Evolutionary conservation across 1,140 invertebrate genomes (phyloP).

Genomic region (Meloidogyne floridensis): DNA sequence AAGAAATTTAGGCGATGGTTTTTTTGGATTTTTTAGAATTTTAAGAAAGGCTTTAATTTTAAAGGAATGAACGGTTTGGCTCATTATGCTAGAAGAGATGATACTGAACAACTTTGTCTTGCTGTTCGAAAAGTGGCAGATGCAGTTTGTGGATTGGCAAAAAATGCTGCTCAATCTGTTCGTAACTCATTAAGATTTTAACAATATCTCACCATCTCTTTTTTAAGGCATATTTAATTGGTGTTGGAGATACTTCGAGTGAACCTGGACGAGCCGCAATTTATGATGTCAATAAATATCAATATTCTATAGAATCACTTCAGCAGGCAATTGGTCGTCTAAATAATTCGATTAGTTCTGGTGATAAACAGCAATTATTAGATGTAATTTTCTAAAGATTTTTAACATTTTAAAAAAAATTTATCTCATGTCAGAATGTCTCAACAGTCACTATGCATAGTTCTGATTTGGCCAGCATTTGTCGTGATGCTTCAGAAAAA

Average conservation of each 20-base stretch:
- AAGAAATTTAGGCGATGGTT: slow-evolving; percentile 76
- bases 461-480: slow-evolving; percentile 89
- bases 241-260: slow-evolving; percentile 84
- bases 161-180: slow-evolving; percentile 85
- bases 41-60: background rate
- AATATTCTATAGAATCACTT: slow-evolving; percentile 84
- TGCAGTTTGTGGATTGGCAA: slow-evolving; percentile 87
- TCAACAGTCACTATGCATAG: slow-evolving; percentile 95
- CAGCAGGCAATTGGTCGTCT: slow-evolving; percentile 76
- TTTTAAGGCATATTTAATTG: slow-evolving; percentile 87
- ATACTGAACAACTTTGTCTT: slow-evolving; percentile 83
- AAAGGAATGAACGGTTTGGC: slow-evolving; percentile 87
- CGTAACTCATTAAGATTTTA: background rate
- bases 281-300: slow-evolving; percentile 86
- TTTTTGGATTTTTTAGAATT: background rate
- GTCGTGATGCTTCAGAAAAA: slow-evolving; percentile 85
- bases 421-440: slow-evolving; percentile 68
- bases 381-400: slow-evolving; percentile 14
- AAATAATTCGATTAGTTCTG: slow-evolving; percentile 74
- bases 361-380: slow-evolving; percentile 62
- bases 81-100: slow-evolving; percentile 82
- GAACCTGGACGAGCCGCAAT: slow-evolving; percentile 86
- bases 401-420: background rate
- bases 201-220: background rate
- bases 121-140: slow-evolving; percentile 81